Base-by-base conservation (phyloP, 2,888 invertebrate species). In the Nomada hirtipes region DNA sequence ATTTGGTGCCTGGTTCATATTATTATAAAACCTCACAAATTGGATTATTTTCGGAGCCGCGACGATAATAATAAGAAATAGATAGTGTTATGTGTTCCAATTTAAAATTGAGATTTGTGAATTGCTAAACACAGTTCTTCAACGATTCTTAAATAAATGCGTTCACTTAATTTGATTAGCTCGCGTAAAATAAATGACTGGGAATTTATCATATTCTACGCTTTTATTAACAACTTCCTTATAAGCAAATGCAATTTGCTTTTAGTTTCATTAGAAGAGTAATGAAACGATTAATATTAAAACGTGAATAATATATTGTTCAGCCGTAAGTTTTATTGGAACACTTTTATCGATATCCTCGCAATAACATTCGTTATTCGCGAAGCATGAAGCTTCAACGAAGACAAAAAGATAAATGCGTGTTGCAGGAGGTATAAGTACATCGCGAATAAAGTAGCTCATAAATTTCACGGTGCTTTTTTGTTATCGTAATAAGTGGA, bases 351-450 rank as follows among this genome's bases (percentile, higher is more conserved):
- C 80, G 75, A 55, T 64, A 61, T 61, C 55, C 29, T 61, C 20
- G 29, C 71, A 79, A 79, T 78, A 70, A 74, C 53, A 23, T 47
- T 36, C 71, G 75, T 80, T 71, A 79, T 63, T 72, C 63, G 72
- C 50, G 50, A 61, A 57, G 26, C 26, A 52, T 11, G 52, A 53
- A 64, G 64, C 23, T 20, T 55, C 26, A 20, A 20, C 52, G 26
- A 29, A 70, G 79, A 79, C 76, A 79, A 75, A 70, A 70, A 79
- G 47, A 64, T 65, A 55, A 53, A 72, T 57, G 47, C 52, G 4
- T 55, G 59, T 26, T 29, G 23, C 23, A 23, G 23, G 50, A 73
- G 64, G 76, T 61, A 67, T 64, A 26, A 26, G 26, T 26, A 44
- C 52, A 18, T 42, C 2, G 13, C 23, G 52, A 70, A 55, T 65